A percentile compares a stretch with the other conserved stretches of the same genome.
phyloP scores from a whole-genome alignment of 2,797 vertebrate species.

The Danio kyathit region DNA sequence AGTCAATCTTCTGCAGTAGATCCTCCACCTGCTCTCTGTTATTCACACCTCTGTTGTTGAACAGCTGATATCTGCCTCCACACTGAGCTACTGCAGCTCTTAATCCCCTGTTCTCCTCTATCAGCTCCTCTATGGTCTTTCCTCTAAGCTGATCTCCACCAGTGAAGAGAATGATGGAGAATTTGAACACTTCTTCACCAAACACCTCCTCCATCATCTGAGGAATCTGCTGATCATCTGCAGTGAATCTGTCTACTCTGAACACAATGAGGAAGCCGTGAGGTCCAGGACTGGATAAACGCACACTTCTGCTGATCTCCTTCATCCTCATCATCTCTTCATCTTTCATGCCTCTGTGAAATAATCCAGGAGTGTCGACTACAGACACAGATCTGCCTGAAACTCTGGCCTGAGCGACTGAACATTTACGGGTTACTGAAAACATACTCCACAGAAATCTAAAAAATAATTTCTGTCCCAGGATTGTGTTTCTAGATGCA shows the following conservation, averaged over 20 bases:
- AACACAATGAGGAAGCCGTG: constrained; percentile 41
- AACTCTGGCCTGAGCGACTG: too few relatives aligned
- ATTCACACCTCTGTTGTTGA: too few relatives aligned
- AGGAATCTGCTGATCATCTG: constrained; percentile 3
- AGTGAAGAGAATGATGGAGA: constrained; percentile 35
- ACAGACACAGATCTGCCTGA: too few relatives aligned
- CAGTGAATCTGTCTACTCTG: not conserved
- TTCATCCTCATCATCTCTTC: not conserved
- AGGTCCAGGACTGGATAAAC: constrained; percentile 45
- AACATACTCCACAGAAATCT: not conserved
- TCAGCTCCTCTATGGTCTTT: not conserved
- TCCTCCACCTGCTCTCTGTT: too few relatives aligned
- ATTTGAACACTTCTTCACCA: constrained; percentile 16
- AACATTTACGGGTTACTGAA: not conserved
- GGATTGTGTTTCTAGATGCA: too few relatives aligned
- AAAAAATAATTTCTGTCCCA: too few relatives aligned
- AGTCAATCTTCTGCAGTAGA: too few relatives aligned
- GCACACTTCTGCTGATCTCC: constrained; percentile 29
- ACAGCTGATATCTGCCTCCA: too few relatives aligned
- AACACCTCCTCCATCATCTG: constrained; percentile 11
- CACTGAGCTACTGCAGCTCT: too few relatives aligned
- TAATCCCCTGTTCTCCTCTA: not conserved
- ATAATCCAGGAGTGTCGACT: too few relatives aligned
- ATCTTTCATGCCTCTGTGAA: not conserved
- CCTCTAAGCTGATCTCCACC: not conserved